Conservation (phyloP, 2,888 invertebrate genomes). For the Nomada hirtipes region DNA sequence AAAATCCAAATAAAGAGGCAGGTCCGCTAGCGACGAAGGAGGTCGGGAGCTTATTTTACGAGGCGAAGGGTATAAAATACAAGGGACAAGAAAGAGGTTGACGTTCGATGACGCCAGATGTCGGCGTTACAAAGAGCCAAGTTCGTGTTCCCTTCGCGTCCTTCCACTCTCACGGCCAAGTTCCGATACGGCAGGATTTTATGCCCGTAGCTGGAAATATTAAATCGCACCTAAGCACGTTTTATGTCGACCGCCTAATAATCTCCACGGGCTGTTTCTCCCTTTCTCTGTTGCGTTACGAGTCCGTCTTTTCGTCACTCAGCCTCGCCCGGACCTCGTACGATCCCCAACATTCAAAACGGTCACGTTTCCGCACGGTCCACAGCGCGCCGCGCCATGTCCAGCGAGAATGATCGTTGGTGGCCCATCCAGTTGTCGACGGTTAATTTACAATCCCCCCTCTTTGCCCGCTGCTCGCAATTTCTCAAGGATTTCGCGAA, state of each 20-base stretch:
- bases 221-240: constrained; percentile 84
- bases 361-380: constrained; percentile 31
- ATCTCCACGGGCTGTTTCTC: constrained; percentile 72
- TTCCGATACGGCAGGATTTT: constrained; percentile 79
- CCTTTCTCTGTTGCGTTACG: constrained; percentile 32
- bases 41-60: constrained; percentile 59
- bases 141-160: constrained; percentile 57
- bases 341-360: constrained; percentile 38
- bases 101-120: constrained; percentile 68
- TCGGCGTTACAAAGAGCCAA: constrained; percentile 70
- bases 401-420: constrained; percentile 40
- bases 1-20: constrained; percentile 41
- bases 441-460: constrained; percentile 21
- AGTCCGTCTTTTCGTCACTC: constrained; percentile 29
- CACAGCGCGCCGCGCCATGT: neutral
- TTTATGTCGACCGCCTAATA: constrained; percentile 82
- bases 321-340: neutral
- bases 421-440: constrained; percentile 30
- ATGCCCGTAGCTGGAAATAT: constrained; percentile 84
- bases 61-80: constrained; percentile 61
- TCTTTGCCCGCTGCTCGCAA: neutral
- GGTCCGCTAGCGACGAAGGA: constrained; percentile 45
- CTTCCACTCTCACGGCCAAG: constrained; percentile 31
- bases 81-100: constrained; percentile 54
- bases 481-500: neutral